Conservation (phyloP, 2,113 vertebrate genomes). For the Periophthalmodon schlosseri region DNA sequence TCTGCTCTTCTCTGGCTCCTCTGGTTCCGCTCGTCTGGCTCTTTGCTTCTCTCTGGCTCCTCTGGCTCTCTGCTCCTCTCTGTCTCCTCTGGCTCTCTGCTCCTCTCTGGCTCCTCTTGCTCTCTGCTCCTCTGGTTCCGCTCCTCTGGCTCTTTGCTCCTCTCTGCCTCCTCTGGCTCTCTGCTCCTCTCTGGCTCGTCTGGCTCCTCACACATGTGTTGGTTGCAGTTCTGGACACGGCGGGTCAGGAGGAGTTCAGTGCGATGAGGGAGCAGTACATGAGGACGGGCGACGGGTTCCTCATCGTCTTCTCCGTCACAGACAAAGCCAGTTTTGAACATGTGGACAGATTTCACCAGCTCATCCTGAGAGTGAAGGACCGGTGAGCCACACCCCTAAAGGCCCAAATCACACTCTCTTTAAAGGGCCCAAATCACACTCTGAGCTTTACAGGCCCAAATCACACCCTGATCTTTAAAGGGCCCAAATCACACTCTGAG, state of each 20-base stretch:
- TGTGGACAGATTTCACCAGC: slow-evolving; percentile 95
- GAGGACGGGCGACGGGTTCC: slow-evolving; percentile 97
- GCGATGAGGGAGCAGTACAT: slow-evolving; percentile 99
- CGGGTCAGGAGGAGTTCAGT: slow-evolving; percentile 98
- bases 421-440: too few species aligned
- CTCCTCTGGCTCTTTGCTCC: too few species aligned
- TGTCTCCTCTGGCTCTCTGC: too few species aligned
- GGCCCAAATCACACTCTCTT: too few species aligned
- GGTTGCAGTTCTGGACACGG: slow-evolving; percentile 90
- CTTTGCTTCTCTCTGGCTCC: too few species aligned
- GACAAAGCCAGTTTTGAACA: slow-evolving; percentile 99
- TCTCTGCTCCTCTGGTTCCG: not conserved
- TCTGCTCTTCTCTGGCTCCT: too few species aligned
- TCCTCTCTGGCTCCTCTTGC: not conserved
- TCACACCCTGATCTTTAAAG: too few species aligned
- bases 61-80: too few species aligned
- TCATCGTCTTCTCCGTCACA: slow-evolving; percentile 96
- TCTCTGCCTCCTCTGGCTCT: too few species aligned
- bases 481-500: too few species aligned
- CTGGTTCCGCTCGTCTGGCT: too few species aligned
- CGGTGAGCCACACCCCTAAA: slow-evolving; percentile 76
- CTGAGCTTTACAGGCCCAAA: too few species aligned
- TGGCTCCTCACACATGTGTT: not conserved
- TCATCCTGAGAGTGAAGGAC: slow-evolving; percentile 98
- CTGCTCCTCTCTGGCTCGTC: not conserved